Evolutionary conservation across 2,888 invertebrate genomes (phyloP).

Genomic region (Vannuccia rotundouncinata): DNA sequence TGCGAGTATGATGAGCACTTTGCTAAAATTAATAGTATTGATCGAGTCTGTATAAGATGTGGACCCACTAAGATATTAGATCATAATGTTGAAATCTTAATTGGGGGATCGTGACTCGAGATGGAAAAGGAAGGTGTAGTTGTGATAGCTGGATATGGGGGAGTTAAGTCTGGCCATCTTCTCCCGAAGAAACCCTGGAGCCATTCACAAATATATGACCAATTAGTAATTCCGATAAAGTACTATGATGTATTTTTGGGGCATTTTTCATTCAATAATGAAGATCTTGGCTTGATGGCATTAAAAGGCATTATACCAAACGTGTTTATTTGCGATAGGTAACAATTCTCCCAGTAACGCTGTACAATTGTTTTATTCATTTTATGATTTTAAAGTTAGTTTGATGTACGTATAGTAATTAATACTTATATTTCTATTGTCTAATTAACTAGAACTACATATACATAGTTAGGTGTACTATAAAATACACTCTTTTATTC

Average conservation of each 20-base stretch:
- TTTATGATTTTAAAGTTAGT: neutral
- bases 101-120: neutral
- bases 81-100: neutral
- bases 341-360: conserved; percentile 15
- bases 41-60: neutral
- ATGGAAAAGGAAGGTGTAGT: conserved; percentile 24
- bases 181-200: conserved; percentile 22
- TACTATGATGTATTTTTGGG: neutral
- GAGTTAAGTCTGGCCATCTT: conserved; percentile 10
- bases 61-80: neutral
- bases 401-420: neutral
- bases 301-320: conserved; percentile 21
- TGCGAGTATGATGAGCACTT: neutral
- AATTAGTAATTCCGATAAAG: conserved; percentile 7
- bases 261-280: conserved; percentile 23
- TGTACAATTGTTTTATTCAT: neutral
- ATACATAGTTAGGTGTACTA: neutral
- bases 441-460: conserved; percentile 5
- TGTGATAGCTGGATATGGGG: conserved; percentile 23
- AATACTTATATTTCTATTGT: neutral
- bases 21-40: conserved; percentile 6
- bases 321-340: conserved; percentile 20
- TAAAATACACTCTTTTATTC: conserved; percentile 15
- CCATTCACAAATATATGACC: conserved; percentile 16
- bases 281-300: conserved; percentile 22